phyloP scores from a whole-genome alignment of 2,888 invertebrate genomes.

The Pheosia gnoma region DNA sequence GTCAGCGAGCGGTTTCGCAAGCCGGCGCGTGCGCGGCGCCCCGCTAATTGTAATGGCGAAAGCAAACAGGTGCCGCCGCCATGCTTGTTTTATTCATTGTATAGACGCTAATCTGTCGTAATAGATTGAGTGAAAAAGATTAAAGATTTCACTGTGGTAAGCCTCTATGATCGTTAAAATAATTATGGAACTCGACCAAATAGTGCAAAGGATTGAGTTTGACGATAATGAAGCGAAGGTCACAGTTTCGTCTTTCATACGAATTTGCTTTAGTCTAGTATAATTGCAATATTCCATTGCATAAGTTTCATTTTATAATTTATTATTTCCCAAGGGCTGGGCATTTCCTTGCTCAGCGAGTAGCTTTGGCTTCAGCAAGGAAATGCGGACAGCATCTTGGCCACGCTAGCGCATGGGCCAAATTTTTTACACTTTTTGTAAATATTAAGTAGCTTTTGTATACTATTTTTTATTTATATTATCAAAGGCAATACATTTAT shows the following conservation, averaged over 20 bases:
- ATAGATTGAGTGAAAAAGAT: background rate
- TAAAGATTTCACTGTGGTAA: conserved; percentile 1
- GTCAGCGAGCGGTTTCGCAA: conserved; percentile 51
- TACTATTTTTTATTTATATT: too few species aligned
- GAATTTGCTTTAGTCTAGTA: too few species aligned
- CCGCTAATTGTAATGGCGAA: conserved; percentile 56
- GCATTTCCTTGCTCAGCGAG: too few species aligned
- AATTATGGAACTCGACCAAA: background rate
- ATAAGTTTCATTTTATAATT: too few species aligned
- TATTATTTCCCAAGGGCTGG: too few species aligned
- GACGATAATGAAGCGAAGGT: background rate
- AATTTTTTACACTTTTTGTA: too few species aligned
- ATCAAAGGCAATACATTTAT: too few species aligned
- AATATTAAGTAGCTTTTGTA: too few species aligned
- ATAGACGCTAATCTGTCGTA: conserved; percentile 20
- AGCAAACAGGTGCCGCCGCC: conserved; percentile 49
- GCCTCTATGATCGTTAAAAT: background rate
- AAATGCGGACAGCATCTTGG: too few species aligned
- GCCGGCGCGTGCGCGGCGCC: conserved; percentile 47
- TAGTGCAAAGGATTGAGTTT: background rate
- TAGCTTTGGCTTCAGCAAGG: too few species aligned
- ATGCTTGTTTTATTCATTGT: conserved; percentile 48
- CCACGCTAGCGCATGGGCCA: too few species aligned
- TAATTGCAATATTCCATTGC: too few species aligned
- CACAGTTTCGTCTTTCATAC: background rate